These are phyloP conservation scores for Enteromius argenteus DNA, from an alignment of 2,797 vertebrate species.

Conservation along the genomic window DNA sequence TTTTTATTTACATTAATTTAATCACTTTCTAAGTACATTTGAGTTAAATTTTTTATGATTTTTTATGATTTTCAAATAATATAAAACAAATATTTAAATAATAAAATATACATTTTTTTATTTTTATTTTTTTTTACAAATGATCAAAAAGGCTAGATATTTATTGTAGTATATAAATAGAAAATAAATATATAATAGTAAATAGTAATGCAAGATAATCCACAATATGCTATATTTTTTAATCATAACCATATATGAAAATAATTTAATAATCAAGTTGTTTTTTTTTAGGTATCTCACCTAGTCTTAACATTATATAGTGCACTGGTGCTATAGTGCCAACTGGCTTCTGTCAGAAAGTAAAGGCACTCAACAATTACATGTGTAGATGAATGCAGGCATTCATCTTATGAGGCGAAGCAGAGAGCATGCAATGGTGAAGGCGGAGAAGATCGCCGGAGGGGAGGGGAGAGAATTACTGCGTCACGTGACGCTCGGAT, in stretches of 20 bases:
- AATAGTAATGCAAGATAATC: background rate
- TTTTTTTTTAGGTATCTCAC: background rate
- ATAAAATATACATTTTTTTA: no score
- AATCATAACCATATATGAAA: background rate
- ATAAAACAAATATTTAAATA: no score
- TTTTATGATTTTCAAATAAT: no score
- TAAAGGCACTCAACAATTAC: background rate
- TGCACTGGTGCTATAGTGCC: background rate
- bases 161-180: no score
- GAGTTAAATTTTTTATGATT: no score
- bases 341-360: background rate
- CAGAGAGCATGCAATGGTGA: background rate
- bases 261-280: background rate
- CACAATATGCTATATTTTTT: background rate
- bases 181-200: no score
- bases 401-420: background rate
- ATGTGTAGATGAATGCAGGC: background rate
- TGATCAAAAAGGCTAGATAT: no score
- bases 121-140: no score
- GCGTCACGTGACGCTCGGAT: slow-evolving; percentile 41
- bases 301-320: background rate
- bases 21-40: no score
- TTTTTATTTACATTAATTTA: background rate
- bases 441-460: background rate
- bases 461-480: slow-evolving; percentile 29